Evolutionary conservation across 2,113 vertebrate species (phyloP).

Genomic region (Motacilla tschutschensis): DNA sequence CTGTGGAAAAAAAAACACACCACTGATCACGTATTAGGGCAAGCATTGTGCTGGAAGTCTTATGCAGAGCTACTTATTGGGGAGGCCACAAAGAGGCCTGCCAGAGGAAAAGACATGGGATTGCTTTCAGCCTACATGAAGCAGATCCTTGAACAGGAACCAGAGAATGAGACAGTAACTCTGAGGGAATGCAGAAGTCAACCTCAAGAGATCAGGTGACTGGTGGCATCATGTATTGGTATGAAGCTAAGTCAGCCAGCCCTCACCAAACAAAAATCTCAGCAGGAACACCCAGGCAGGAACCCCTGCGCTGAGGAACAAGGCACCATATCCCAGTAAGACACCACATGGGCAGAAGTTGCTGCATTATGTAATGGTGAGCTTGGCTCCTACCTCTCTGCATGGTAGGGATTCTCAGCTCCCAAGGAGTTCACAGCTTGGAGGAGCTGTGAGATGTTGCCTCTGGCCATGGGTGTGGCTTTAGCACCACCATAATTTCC

Average conservation of each 20-base stretch:
- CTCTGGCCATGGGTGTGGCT: conserved; percentile 46
- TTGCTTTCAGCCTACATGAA: neutral
- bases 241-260: neutral
- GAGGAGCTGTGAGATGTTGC: conserved; percentile 29
- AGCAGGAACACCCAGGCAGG: neutral
- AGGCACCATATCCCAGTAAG: neutral
- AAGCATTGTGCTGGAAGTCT: neutral
- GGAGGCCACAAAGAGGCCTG: neutral
- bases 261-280: conserved; percentile 13
- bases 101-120: neutral
- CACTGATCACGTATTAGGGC: neutral
- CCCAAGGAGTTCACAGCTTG: conserved; percentile 11
- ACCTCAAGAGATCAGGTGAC: conserved; percentile 25
- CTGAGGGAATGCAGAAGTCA: neutral
- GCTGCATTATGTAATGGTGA: conserved; percentile 17
- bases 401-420: conserved; percentile 31
- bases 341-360: neutral
- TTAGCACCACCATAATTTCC: conserved; percentile 48
- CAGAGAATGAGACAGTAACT: neutral
- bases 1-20: neutral
- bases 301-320: neutral
- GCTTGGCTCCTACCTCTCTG: conserved; percentile 45
- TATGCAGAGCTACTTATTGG: neutral
- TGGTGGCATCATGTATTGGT: neutral
- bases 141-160: neutral